These are phyloP conservation scores for Plectus sambesii DNA, from an alignment of 1,140 invertebrate species.

Conservation along the genomic window DNA sequence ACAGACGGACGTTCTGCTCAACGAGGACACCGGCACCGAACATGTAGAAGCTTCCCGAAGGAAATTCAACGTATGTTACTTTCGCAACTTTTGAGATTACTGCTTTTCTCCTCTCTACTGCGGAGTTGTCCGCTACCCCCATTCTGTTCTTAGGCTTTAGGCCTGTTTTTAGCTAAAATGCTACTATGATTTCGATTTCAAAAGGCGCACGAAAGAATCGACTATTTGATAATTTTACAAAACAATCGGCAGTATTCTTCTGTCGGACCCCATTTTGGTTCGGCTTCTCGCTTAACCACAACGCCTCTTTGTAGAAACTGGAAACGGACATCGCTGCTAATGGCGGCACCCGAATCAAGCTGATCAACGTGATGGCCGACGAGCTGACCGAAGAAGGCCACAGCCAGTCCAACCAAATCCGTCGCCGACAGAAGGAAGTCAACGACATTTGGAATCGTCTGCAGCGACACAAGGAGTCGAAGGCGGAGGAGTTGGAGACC, in stretches of 20 bases:
- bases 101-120: too few relatives aligned
- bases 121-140: too few relatives aligned
- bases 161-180: too few relatives aligned
- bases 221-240: too few relatives aligned
- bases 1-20: slow-evolving; percentile 78
- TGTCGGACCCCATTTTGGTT: too few relatives aligned
- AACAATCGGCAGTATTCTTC: too few relatives aligned
- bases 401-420: slow-evolving; percentile 73
- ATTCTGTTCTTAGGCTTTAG: too few relatives aligned
- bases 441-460: slow-evolving; percentile 60
- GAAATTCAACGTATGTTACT: slow-evolving; percentile 67
- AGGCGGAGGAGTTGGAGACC: slow-evolving; percentile 65
- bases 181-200: too few relatives aligned
- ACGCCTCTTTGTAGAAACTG: slow-evolving; percentile 67
- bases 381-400: slow-evolving; percentile 73
- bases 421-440: slow-evolving; percentile 66
- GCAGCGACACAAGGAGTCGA: slow-evolving; percentile 72
- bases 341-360: slow-evolving; percentile 67
- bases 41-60: slow-evolving; percentile 84
- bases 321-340: slow-evolving; percentile 85
- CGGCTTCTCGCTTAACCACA: too few relatives aligned
- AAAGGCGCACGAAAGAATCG: too few relatives aligned
- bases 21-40: slow-evolving; percentile 68
- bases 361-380: slow-evolving; percentile 72
- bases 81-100: too few relatives aligned